phyloP scores from a whole-genome alignment of 30 jellyfish, hydroid and myxozoan genomes.

The Cassiopea xamachana region DNA sequence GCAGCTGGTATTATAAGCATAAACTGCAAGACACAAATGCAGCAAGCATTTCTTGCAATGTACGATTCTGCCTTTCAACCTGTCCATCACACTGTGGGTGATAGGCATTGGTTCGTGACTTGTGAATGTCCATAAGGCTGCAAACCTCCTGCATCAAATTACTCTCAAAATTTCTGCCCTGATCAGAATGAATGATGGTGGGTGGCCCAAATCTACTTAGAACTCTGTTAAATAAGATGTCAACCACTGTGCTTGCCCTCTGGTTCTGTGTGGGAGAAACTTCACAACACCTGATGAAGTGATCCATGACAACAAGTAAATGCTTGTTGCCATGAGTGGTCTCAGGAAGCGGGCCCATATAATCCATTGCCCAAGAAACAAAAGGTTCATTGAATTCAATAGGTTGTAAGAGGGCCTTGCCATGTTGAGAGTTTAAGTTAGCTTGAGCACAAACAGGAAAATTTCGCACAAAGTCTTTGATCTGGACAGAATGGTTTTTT shows the following conservation, averaged over 20 bases:
- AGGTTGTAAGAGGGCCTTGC: conserved; percentile 35
- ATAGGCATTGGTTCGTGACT: conserved; percentile 63
- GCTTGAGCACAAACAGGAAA: conserved; percentile 16
- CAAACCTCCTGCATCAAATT: conserved; percentile 48
- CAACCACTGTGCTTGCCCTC: conserved; percentile 64
- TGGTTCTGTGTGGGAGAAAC: conserved; percentile 55
- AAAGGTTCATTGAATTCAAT: conserved; percentile 55
- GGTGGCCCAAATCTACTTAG: conserved; percentile 64
- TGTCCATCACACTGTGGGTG: conserved; percentile 65
- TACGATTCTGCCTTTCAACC: conserved; percentile 30
- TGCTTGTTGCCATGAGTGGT: conserved; percentile 65
- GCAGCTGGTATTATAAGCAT: too few species aligned
- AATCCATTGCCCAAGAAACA: conserved; percentile 25
- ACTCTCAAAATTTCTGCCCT: conserved; percentile 61
- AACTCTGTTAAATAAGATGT: conserved; percentile 38
- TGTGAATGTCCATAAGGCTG: conserved; percentile 48
- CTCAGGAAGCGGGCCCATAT: conserved; percentile 49
- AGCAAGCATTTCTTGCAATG: conserved; percentile 19
- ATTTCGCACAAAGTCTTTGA: not conserved
- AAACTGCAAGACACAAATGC: conserved; percentile 9
- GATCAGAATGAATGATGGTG: conserved; percentile 55
- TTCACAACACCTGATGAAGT: conserved; percentile 72
- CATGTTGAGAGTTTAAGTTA: not conserved
- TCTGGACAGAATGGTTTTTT: too few species aligned
- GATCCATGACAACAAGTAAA: conserved; percentile 61